phyloP scores from a whole-genome alignment of 2,797 vertebrate species.

The Acrossocheilus fasciatus region DNA sequence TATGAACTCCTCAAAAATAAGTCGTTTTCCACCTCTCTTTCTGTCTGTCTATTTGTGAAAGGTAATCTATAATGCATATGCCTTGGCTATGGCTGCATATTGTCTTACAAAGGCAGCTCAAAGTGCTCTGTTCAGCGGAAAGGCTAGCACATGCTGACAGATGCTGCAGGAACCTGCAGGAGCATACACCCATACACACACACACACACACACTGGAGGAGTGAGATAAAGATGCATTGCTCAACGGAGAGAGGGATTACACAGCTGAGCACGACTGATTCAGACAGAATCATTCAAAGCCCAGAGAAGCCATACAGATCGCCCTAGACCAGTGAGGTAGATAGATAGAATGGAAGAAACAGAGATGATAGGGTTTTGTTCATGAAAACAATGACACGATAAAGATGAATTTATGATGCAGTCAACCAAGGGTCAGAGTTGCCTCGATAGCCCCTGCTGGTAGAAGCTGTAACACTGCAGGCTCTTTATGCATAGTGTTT shows the following conservation, averaged over 20 bases:
- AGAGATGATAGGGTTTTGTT: conserved; percentile 20
- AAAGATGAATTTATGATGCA: neutral
- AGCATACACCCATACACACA: conserved; percentile 35
- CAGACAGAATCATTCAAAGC: conserved; percentile 58
- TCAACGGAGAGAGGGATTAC: conserved; percentile 48
- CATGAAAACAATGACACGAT: conserved; percentile 21
- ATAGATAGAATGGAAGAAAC: conserved; percentile 60
- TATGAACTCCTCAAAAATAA: conserved; percentile 36
- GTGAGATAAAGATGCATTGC: conserved; percentile 55
- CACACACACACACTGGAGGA: conserved; percentile 41
- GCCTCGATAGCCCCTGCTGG: conserved; percentile 5
- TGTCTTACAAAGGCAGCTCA: conserved; percentile 61
- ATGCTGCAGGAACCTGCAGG: conserved; percentile 62
- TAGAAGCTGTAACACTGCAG: neutral
- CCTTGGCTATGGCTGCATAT: conserved; percentile 60
- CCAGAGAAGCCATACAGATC: conserved; percentile 52
- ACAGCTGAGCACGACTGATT: conserved; percentile 52
- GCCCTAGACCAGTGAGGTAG: conserved; percentile 64
- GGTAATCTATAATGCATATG: conserved; percentile 64
- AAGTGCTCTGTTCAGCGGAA: conserved; percentile 68
- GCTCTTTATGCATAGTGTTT: conserved; percentile 3
- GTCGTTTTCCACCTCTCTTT: conserved; percentile 10
- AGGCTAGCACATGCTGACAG: conserved; percentile 62
- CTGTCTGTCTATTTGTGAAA: conserved; percentile 52
- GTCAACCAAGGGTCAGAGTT: neutral